Evolutionary conservation across 2,113 vertebrate genomes (phyloP).

Genomic region (Cyphomyrus discorhynchus): DNA sequence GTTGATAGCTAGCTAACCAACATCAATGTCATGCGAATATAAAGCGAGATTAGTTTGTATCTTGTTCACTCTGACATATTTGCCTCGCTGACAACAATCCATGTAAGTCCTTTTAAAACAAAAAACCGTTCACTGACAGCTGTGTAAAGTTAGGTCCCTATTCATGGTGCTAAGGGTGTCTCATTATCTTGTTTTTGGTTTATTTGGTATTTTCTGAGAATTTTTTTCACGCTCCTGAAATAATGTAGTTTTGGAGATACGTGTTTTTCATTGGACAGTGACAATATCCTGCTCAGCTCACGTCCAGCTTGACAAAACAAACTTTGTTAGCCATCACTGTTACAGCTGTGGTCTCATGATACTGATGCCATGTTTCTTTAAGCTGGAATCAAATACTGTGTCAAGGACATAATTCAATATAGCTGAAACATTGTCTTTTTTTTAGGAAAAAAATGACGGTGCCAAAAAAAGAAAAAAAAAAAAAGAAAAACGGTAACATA

Average conservation of each 20-base stretch:
- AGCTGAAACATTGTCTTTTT: neutral
- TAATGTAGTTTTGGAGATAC: neutral
- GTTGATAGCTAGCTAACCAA: neutral
- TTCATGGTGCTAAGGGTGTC: neutral
- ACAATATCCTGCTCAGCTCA: neutral
- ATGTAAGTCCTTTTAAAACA: neutral
- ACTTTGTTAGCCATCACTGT: neutral
- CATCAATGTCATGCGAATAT: neutral
- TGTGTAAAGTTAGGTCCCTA: neutral
- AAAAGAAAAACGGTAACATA: neutral
- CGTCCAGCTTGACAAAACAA: neutral
- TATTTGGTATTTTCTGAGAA: neutral
- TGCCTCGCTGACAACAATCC: neutral
- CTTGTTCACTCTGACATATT: neutral
- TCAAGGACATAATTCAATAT: neutral
- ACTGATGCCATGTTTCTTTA: neutral
- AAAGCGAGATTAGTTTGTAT: neutral
- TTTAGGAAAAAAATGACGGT: slow-evolving; percentile 19
- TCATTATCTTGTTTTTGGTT: neutral
- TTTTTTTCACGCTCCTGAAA: neutral
- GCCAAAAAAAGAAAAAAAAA: slow-evolving; percentile 27
- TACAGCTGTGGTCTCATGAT: neutral
- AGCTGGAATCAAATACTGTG: neutral
- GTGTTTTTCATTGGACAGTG: neutral
- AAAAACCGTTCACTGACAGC: neutral